Percentiles rank a stretch among this genome's conserved stretches.
Conservation (phyloP, 2,113 vertebrate genomes). For the Oceanites oceanicus region DNA sequence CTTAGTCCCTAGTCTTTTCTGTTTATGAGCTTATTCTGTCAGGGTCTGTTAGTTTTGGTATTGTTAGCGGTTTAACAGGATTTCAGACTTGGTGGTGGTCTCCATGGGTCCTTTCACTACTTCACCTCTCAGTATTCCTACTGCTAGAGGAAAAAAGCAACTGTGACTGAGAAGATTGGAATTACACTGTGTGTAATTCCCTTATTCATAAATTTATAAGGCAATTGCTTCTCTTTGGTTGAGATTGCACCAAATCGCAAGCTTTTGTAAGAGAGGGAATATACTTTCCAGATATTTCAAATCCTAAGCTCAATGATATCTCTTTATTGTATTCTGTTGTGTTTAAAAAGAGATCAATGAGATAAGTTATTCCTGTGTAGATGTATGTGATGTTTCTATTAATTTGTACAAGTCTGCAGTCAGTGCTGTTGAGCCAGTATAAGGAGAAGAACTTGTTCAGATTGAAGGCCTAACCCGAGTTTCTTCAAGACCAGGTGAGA, state of each 20-base stretch:
- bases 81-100: constrained; percentile 69
- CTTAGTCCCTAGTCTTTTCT: neutral
- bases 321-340: neutral
- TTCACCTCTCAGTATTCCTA: constrained; percentile 12
- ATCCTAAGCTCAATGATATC: neutral
- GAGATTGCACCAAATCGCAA: neutral
- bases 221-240: neutral
- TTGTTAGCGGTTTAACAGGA: constrained; percentile 71
- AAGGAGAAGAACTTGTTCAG: neutral
- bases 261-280: neutral
- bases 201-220: neutral
- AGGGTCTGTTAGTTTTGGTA: constrained; percentile 68
- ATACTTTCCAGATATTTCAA: neutral
- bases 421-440: neutral
- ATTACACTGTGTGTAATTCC: constrained; percentile 51
- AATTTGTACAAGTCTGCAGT: neutral
- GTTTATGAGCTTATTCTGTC: constrained; percentile 52
- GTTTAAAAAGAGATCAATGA: neutral
- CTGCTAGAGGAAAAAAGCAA: constrained; percentile 11
- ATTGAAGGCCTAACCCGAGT: neutral
- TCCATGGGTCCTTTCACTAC: constrained; percentile 39
- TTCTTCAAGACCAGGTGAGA: neutral
- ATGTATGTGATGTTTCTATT: neutral
- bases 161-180: constrained; percentile 52
- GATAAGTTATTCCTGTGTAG: neutral